Evolutionary conservation across 2,113 vertebrate genomes (phyloP), one percentile per base, ranked within the genome.

Genomic region (Pandion haliaetus): DNA sequence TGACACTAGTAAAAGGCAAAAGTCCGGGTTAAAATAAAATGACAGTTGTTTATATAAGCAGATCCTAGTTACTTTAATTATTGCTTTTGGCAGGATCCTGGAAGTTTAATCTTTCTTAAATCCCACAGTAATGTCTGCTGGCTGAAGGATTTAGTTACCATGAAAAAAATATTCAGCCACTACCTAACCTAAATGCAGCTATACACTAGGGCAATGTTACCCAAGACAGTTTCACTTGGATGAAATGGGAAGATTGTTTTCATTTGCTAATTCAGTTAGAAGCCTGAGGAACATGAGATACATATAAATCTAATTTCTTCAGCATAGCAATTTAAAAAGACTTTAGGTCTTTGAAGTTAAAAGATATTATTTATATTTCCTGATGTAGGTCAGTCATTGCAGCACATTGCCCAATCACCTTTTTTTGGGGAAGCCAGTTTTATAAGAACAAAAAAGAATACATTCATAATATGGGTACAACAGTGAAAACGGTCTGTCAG

Each of bases 41-140:
- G 84, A 96, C 89, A 96, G 82, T 92, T 98, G 86, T 97, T 98
- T 97, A 95, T 62, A 86, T 96, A 97, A 97, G 69, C 70, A 97
- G 94, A 96, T 96, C 94, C 74, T 89, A 83, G 92, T 97, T 94
- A 93, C 82, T 98, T 96, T 98, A 98, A 98, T 97, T 98, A 97
- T 97, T 97, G 95, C 82, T 97, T 96, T 97, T 98, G 98, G 96
- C 97, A 98, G 62, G 24, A 66, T 88, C 61, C 63, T 97, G 86
- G 97, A 93, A 96, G 82, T 97, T 95, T 98, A 97, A 97, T 97
- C 88, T 98, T 96, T 94, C 81, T 93, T 92, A 97, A 98, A 96
- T 96, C 87, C 88, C 73, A 72, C 70, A 93, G 70, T 95, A 95
- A 95, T 90, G 61, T 97, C 90, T 98, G 85, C 81, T 95, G 55